Conservation (phyloP, 2,113 vertebrate genomes). For the Machaerirhynchus nigripectus region DNA sequence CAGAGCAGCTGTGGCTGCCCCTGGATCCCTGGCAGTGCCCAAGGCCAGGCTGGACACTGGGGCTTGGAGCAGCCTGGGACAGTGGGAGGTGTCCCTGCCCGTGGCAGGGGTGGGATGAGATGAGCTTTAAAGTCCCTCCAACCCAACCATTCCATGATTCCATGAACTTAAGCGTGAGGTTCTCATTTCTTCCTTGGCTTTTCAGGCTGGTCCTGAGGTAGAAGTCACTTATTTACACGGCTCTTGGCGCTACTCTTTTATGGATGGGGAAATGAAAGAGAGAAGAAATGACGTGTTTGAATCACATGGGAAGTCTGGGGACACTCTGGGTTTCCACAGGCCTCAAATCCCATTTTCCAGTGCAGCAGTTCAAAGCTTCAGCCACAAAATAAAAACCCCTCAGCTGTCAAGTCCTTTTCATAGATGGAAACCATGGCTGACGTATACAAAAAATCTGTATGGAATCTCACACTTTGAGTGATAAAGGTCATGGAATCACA, state of each 20-base stretch:
- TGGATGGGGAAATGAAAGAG: not conserved
- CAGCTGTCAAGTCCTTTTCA: not conserved
- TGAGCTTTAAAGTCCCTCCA: rapidly evolving
- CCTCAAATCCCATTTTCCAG: not conserved
- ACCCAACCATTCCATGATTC: not conserved
- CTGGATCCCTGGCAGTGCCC: not conserved
- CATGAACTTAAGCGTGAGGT: not conserved
- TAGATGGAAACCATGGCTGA: not conserved
- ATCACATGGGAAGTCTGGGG: not conserved
- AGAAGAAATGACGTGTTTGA: not conserved
- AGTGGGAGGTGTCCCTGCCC: not conserved
- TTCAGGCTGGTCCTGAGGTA: not conserved
- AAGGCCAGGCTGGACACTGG: not conserved
- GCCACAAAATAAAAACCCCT: not conserved
- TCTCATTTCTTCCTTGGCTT: not conserved
- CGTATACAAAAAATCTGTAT: rapidly evolving
- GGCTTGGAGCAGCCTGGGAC: not conserved
- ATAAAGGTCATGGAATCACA: not conserved
- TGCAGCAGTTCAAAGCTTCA: not conserved
- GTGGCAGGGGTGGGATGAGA: rapidly evolving
- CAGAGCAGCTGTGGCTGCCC: not conserved
- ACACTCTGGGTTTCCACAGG: not conserved
- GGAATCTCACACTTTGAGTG: not conserved
- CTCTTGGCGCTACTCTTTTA: not conserved
- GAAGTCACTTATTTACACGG: not conserved